Evolutionary conservation across 1,140 invertebrate species (phyloP).

Genomic region (Dinothrombium tinctorium): DNA sequence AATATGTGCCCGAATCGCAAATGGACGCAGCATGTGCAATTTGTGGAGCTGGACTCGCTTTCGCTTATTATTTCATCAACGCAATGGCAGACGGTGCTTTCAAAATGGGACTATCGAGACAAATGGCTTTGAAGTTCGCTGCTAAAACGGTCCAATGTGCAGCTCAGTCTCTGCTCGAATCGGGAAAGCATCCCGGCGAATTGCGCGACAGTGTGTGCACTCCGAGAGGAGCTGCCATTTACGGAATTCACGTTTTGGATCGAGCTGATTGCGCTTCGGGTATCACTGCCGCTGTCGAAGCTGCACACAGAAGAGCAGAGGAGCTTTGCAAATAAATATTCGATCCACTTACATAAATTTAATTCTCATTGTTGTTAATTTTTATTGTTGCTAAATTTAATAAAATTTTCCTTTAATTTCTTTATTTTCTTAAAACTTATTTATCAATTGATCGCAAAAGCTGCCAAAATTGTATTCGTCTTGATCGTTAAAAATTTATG

Average conservation of each 20-base stretch:
- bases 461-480: too few relatives aligned
- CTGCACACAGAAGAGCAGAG: too few relatives aligned
- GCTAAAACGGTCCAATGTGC: conserved; percentile 26
- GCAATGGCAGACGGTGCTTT: conserved; percentile 36
- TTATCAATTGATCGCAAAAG: too few relatives aligned
- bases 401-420: too few relatives aligned
- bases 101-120: conserved; percentile 31
- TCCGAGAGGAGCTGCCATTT: conserved; percentile 45
- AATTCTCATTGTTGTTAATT: too few relatives aligned
- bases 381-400: too few relatives aligned
- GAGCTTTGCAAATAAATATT: too few relatives aligned
- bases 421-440: too few relatives aligned
- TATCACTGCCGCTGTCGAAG: conserved; percentile 67
- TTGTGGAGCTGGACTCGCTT: conserved; percentile 10
- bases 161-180: conserved; percentile 33
- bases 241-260: conserved; percentile 62
- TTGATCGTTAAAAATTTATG: too few relatives aligned
- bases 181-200: conserved; percentile 27
- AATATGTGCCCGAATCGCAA: conserved; percentile 11
- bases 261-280: conserved; percentile 42
- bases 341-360: too few relatives aligned
- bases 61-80: conserved; percentile 10
- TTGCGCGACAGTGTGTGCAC: conserved; percentile 30
- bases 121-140: conserved; percentile 29
- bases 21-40: conserved; percentile 13